A percentile compares a stretch with the other conserved stretches of the same genome.
These are phyloP conservation scores for Craniophora ligustri DNA, from an alignment of 2,888 invertebrate genomes.

Conservation along the genomic window DNA sequence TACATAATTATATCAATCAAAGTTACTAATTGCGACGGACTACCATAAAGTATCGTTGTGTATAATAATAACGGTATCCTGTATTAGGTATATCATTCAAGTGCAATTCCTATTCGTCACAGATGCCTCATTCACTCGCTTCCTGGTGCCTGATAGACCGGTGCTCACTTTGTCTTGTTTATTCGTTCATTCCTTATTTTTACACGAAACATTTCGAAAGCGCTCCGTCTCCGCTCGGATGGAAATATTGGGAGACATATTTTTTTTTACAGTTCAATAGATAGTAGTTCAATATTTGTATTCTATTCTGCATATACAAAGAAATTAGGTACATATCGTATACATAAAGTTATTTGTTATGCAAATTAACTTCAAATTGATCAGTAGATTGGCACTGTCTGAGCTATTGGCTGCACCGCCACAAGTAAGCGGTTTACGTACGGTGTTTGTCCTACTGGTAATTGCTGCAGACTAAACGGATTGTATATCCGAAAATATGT, in stretches of 20 bases:
- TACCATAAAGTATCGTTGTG: slow-evolving; percentile 5
- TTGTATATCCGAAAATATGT: slow-evolving; percentile 6
- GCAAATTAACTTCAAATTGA: no score
- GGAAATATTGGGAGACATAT: slow-evolving; percentile 8
- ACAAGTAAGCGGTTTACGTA: no score
- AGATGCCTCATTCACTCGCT: slow-evolving; percentile 25
- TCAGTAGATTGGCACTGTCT: no score
- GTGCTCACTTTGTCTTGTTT: slow-evolving; percentile 26
- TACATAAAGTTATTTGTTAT: no score
- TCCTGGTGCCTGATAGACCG: slow-evolving; percentile 34
- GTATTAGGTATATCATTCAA: slow-evolving; percentile 34
- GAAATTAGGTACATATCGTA: no score
- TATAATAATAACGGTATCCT: slow-evolving; percentile 22
- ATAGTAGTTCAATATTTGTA: no score
- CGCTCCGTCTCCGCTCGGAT: slow-evolving; percentile 5
- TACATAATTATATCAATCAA: slow-evolving; percentile 1
- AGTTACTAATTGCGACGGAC: slow-evolving; percentile 1
- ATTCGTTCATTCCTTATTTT: slow-evolving; percentile 25
- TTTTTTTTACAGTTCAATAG: slow-evolving; percentile 12
- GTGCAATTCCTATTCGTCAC: slow-evolving; percentile 40
- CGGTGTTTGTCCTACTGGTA: no score
- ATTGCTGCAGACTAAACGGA: neutral
- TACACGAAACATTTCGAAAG: slow-evolving; percentile 21
- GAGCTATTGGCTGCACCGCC: no score
- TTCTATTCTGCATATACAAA: no score